Conservation (phyloP, 2,888 invertebrate genomes). For the Drosophila kuntzei region DNA sequence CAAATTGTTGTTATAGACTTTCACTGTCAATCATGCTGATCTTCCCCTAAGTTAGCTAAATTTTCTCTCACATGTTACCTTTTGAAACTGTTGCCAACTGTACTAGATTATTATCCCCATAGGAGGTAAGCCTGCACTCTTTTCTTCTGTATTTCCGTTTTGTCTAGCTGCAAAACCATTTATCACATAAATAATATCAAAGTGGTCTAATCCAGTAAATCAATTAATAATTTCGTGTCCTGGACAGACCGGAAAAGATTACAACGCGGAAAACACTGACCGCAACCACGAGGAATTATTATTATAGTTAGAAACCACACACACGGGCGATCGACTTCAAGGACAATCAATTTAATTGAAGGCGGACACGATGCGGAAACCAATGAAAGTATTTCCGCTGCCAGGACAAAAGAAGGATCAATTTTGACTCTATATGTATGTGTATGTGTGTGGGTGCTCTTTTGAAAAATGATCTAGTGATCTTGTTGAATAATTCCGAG, state of each 20-base stretch:
- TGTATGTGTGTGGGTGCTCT: conserved; percentile 27
- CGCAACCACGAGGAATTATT: conserved; percentile 33
- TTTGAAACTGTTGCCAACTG: conserved; percentile 1
- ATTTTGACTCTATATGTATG: background rate
- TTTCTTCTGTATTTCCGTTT: conserved; percentile 34
- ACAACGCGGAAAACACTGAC: conserved; percentile 43
- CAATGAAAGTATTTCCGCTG: conserved; percentile 64
- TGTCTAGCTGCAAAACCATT: conserved; percentile 10
- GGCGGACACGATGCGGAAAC: conserved; percentile 48
- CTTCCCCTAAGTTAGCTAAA: too few species aligned
- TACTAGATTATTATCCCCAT: background rate
- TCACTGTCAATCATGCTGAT: too few species aligned
- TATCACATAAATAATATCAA: conserved; percentile 32
- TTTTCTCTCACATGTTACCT: background rate
- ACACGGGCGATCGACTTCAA: conserved; percentile 24
- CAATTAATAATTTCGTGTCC: conserved; percentile 61
- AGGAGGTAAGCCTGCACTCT: background rate
- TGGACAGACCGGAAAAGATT: conserved; percentile 71
- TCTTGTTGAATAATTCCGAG: conserved; percentile 74
- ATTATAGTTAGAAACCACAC: too few species aligned
- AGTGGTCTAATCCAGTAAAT: conserved; percentile 35
- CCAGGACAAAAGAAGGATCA: conserved; percentile 32
- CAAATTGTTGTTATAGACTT: too few species aligned
- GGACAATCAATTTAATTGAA: conserved; percentile 51
- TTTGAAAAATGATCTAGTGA: conserved; percentile 80